Conservation (phyloP, 1,140 invertebrate genomes). For the Eciton burchellii region DNA sequence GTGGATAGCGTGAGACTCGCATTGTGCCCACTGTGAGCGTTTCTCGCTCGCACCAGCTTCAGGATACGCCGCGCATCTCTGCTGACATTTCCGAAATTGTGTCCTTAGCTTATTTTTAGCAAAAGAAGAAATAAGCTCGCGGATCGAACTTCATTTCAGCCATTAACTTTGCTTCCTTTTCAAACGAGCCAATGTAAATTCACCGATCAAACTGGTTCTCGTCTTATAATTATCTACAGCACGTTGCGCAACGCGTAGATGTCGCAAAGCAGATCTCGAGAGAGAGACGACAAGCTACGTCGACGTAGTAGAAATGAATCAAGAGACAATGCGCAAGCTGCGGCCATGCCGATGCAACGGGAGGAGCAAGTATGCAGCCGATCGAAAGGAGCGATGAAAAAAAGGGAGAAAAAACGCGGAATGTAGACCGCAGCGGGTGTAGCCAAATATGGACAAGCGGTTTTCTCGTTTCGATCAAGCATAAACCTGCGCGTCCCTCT, state of each 20-base stretch:
- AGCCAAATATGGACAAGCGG: constrained; percentile 78
- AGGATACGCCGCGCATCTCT: not conserved
- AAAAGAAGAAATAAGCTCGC: not conserved
- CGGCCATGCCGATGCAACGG: not conserved
- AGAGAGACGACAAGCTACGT: constrained; percentile 9
- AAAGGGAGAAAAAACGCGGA: constrained; percentile 56
- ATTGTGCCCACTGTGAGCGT: not conserved
- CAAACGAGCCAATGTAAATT: not conserved
- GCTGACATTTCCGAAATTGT: not conserved
- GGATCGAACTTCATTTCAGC: not conserved
- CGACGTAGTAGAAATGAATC: not conserved
- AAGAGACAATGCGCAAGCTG: not conserved
- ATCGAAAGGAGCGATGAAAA: constrained; percentile 41
- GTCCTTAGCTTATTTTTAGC: not conserved
- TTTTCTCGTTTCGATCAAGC: constrained; percentile 73
- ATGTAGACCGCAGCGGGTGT: constrained; percentile 70
- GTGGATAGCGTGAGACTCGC: constrained; percentile 10
- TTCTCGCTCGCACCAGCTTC: not conserved
- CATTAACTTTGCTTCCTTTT: not conserved
- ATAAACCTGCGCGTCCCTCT: constrained; percentile 64
- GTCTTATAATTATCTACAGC: not conserved
- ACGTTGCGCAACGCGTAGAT: not conserved
- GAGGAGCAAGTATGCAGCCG: constrained; percentile 29
- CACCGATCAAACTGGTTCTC: not conserved
- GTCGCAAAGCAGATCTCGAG: not conserved